These are phyloP conservation scores for Fabriciana adippe DNA, from an alignment of 2,888 invertebrate genomes.

Conservation along the genomic window DNA sequence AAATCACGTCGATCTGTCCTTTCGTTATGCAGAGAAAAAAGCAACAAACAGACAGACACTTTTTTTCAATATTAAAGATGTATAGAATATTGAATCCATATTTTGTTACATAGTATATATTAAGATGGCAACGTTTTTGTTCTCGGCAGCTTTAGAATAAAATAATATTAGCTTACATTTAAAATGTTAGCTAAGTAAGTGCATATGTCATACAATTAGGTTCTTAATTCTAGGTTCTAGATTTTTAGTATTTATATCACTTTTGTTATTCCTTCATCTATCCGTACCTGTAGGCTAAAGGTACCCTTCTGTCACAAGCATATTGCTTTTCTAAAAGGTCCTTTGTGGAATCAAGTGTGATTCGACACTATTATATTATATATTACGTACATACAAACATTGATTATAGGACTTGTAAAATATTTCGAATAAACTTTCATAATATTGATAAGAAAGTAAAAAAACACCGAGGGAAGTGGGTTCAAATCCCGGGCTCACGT, in stretches of 20 bases:
- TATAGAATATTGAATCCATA: too few species aligned
- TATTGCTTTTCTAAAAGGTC: slow-evolving; percentile 26
- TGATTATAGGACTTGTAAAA: not conserved
- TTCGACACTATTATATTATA: slow-evolving; percentile 18
- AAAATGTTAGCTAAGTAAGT: too few species aligned
- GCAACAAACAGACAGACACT: too few species aligned
- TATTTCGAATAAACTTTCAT: not conserved
- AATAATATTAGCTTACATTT: too few species aligned
- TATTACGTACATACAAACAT: not conserved
- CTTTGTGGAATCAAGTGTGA: slow-evolving; percentile 13
- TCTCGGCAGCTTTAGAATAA: not conserved
- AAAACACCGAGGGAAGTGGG: too few species aligned
- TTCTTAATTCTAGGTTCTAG: too few species aligned
- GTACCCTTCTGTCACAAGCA: slow-evolving; percentile 1
- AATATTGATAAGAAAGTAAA: not conserved
- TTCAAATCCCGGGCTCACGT: too few species aligned
- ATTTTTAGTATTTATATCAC: not conserved
- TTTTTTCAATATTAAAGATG: too few species aligned
- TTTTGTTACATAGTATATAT: not conserved
- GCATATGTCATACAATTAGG: too few species aligned
- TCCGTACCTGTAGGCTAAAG: not conserved
- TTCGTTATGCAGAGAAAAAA: too few species aligned
- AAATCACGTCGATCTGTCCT: too few species aligned
- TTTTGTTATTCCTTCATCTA: not conserved
- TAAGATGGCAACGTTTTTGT: not conserved